Base-by-base conservation (phyloP, 2,888 invertebrate genomes). In the Aromia moschata region DNA sequence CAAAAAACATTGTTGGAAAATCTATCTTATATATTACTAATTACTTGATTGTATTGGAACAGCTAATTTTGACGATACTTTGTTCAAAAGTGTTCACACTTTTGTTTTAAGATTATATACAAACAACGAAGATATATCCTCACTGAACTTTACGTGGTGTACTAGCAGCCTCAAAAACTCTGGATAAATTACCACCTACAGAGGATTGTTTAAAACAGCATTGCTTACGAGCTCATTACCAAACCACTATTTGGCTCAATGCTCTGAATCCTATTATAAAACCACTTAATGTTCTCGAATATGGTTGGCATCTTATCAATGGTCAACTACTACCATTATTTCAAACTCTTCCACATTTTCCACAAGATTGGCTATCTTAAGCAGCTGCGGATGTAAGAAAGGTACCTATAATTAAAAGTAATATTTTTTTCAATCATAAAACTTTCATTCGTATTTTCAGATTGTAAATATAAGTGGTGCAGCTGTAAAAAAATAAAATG, bases 1-100 rank as follows among this genome's bases (percentile, higher is more conserved):
- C 5, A 66, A 66, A 30, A 56, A 37, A 59, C 47, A 17, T 10
- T 62, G 62, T 25, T 62, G 62, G 58, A 62, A 62, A 56, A 17
- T 56, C 40, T 63, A 58, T 17, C 40, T 16, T 7, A 14, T 17
- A 10, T 9, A 41, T 41, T 11, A 41, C n/a, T 2, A 15, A 9
- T n/a, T 41, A 9, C 17, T 41, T 15, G 15, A 5, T 3, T 7
- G 14, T 3, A 17, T 41, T 9, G 40, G 40, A 10, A 17, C 17
- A 17, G 40, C 10, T 3, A 17, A 41, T 9, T 41, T 17, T 9
- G 5, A 10, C n/a, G n/a, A 41, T 16, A 17, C 15, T 17, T 9
- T 41, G 9, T 41, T 41, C 17, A 41, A 17, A n/a, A 17, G 17
- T 9, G 17, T 41, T 7, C 4, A 17, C 10, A 1, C n/a, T 17